Evolutionary conservation across 2,888 invertebrate species (phyloP).

Genomic region (Torymus auratus): DNA sequence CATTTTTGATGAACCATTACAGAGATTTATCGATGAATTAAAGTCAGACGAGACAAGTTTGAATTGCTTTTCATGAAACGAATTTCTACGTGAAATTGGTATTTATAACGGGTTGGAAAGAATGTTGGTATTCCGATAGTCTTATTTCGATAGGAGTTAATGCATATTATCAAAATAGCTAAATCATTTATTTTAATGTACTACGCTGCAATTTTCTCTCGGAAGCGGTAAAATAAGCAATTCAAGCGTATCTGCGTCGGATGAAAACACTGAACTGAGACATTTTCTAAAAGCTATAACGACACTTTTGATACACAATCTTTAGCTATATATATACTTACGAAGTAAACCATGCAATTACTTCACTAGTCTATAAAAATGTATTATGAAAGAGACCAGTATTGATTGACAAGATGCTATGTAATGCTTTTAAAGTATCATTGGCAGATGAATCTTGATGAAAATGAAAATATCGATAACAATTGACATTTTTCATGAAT

Average conservation of each 20-base stretch:
- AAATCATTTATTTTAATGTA: conserved; percentile 1
- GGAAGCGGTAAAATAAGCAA: neutral
- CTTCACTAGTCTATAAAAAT: conserved; percentile 17
- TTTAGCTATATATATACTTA: conserved; percentile 37
- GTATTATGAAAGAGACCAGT: conserved; percentile 30
- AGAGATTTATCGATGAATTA: conserved; percentile 18
- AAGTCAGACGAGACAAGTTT: conserved; percentile 9
- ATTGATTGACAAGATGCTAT: too few species aligned
- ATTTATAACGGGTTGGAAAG: too few species aligned
- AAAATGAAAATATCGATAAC: neutral
- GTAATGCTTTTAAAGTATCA: too few species aligned
- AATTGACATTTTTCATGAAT: neutral
- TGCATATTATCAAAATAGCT: neutral
- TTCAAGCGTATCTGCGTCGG: conserved; percentile 13
- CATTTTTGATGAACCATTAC: conserved; percentile 13
- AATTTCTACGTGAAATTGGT: neutral
- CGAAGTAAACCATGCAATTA: conserved; percentile 42
- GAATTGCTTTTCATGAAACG: conserved; percentile 2
- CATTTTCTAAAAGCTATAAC: conserved; percentile 17
- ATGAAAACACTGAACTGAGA: conserved; percentile 16
- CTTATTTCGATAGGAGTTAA: neutral
- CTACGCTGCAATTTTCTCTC: too few species aligned
- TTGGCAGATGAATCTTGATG: neutral
- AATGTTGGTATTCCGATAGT: too few species aligned
- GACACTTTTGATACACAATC: conserved; percentile 30